These are phyloP conservation scores for Plutomurus gul DNA, from an alignment of 1,140 invertebrate genomes.

Conservation along the genomic window DNA sequence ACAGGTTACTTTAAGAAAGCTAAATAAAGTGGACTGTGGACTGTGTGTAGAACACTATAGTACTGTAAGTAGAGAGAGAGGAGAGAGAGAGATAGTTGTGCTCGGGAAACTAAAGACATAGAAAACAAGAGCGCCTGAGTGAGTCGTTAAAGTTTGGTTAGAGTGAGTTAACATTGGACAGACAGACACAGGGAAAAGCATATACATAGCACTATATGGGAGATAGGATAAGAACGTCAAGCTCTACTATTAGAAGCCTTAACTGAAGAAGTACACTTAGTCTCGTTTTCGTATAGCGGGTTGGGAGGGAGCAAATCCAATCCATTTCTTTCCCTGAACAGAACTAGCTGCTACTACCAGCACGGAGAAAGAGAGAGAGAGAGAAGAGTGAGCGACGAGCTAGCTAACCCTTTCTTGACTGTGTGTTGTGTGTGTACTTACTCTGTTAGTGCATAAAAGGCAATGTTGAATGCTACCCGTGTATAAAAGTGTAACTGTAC, in stretches of 20 bases:
- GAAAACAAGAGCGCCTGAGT: constrained; percentile 25
- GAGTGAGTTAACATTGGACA: background rate
- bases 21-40: no score
- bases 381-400: background rate
- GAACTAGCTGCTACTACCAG: no score
- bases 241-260: no score
- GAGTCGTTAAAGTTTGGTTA: constrained; percentile 20
- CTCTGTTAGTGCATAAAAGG: background rate
- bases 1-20: no score
- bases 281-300: constrained; percentile 1
- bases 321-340: constrained; percentile 20
- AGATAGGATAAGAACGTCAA: no score
- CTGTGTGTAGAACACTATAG: background rate
- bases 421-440: background rate
- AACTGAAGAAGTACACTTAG: no score
- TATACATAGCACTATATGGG: background rate
- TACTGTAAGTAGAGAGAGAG: no score
- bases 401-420: background rate
- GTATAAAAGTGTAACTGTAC: constrained; percentile 11
- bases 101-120: background rate
- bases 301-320: constrained; percentile 24
- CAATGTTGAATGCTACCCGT: background rate
- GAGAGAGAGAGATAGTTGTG: background rate
- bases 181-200: background rate
- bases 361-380: background rate